phyloP scores from a whole-genome alignment of 2,113 vertebrate species.

The Sphaerodactylus townsendi region DNA sequence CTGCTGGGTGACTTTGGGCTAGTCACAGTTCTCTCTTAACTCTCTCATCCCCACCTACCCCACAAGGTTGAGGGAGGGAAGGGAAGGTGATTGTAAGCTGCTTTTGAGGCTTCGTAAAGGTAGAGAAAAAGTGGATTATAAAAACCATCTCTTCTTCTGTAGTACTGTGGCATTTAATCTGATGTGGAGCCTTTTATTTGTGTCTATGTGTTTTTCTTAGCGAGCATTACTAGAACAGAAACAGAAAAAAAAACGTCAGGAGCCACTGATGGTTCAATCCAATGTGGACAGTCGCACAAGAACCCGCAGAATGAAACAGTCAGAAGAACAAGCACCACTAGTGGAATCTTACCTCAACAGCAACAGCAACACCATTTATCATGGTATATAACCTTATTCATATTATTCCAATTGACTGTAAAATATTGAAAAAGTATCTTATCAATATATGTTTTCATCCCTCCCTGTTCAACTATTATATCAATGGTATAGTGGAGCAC shows the following conservation, averaged over 20 bases:
- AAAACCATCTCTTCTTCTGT: not conserved
- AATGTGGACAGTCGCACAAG: constrained; percentile 90
- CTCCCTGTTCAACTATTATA: no score
- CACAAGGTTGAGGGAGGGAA: no score
- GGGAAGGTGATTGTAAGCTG: no score
- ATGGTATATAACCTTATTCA: constrained; percentile 75
- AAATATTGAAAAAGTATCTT: not conserved
- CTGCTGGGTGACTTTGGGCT: no score
- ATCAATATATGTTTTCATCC: not conserved
- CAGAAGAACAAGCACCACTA: constrained; percentile 94
- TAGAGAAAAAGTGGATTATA: no score
- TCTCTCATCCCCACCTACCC: no score
- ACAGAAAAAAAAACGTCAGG: constrained; percentile 98
- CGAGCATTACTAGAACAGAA: constrained; percentile 94
- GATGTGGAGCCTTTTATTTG: not conserved
- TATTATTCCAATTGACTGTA: not conserved
- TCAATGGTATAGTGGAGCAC: no score
- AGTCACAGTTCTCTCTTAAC: no score
- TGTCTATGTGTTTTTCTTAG: constrained; percentile 67
- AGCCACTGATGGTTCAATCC: constrained; percentile 97
- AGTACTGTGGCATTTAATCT: not conserved
- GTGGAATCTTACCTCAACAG: constrained; percentile 97
- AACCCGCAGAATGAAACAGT: constrained; percentile 87
- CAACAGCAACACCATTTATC: constrained; percentile 94
- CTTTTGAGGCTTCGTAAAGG: no score